A percentile compares a stretch with the other conserved stretches of the same genome.
Evolutionary conservation across 2,888 invertebrate species (phyloP).

Genomic region (Oegoconia quadripuncta): DNA sequence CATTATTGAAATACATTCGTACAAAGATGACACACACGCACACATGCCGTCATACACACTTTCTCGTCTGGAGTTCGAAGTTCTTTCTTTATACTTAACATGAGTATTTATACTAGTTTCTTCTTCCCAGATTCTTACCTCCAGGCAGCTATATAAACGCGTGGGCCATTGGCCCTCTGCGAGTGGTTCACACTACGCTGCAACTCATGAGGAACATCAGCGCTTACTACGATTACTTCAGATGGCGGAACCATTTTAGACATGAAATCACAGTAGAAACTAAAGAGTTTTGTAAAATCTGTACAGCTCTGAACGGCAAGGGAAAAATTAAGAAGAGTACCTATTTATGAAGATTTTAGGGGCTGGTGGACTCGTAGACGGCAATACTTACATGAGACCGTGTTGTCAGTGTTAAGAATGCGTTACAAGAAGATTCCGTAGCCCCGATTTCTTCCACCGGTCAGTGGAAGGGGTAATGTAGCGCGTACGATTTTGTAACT

Average conservation of each 20-base stretch:
- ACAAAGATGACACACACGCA: too few relatives aligned
- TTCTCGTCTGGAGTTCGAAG: background rate
- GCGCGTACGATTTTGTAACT: too few relatives aligned
- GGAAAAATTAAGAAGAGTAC: constrained; percentile 3
- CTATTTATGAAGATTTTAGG: background rate
- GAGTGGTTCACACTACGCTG: constrained; percentile 28
- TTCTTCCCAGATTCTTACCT: constrained; percentile 28
- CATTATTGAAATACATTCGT: too few relatives aligned
- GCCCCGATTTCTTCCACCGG: too few relatives aligned
- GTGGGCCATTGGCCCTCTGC: constrained; percentile 26
- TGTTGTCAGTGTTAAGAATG: too few relatives aligned
- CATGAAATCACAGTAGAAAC: constrained; percentile 19
- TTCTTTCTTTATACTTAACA: background rate
- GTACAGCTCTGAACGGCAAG: constrained; percentile 25
- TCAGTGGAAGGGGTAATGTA: too few relatives aligned
- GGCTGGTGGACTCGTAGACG: background rate
- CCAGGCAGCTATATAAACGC: constrained; percentile 19
- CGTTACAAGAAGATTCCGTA: too few relatives aligned
- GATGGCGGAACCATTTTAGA: constrained; percentile 33
- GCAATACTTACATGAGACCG: background rate
- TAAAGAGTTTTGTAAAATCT: constrained; percentile 27
- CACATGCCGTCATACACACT: too few relatives aligned
- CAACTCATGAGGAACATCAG: constrained; percentile 21
- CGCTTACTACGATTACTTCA: constrained; percentile 27
- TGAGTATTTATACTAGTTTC: background rate